Percentiles rank a stretch among this genome's conserved stretches.
Evolutionary conservation across 2,797 vertebrate genomes (phyloP).

Genomic region (Tamandua tetradactyla): DNA sequence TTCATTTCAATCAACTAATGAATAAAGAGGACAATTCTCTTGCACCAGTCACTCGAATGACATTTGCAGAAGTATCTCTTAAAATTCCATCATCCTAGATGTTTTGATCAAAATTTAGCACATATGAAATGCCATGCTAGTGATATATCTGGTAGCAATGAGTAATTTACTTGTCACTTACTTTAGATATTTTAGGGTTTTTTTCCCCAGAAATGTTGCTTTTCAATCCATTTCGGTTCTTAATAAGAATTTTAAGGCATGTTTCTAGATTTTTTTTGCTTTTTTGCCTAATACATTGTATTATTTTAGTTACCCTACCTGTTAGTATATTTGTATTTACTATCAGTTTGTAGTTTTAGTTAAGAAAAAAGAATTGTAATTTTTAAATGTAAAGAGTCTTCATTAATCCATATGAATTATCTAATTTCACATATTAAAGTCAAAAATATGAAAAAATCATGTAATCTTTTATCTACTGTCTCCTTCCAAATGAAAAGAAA

Average conservation of each 20-base stretch:
- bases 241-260: neutral
- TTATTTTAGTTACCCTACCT: neutral
- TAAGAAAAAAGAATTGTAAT: neutral
- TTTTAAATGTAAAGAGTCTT: neutral
- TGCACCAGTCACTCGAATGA: neutral
- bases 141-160: neutral
- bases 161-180: neutral
- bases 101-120: neutral
- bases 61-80: neutral
- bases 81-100: neutral
- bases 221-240: neutral
- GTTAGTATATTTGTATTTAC: neutral
- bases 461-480: neutral
- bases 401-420: neutral
- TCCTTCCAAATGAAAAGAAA: slow-evolving; percentile 30
- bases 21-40: neutral
- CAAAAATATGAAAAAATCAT: slow-evolving; percentile 25
- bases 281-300: neutral
- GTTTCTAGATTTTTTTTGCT: neutral
- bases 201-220: neutral
- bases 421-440: neutral
- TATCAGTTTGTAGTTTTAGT: neutral
- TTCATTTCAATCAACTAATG: neutral
- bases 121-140: neutral
- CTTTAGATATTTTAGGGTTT: neutral